These are phyloP conservation scores for Rana temporaria DNA, from an alignment of 2,113 vertebrate genomes.

Conservation along the genomic window DNA sequence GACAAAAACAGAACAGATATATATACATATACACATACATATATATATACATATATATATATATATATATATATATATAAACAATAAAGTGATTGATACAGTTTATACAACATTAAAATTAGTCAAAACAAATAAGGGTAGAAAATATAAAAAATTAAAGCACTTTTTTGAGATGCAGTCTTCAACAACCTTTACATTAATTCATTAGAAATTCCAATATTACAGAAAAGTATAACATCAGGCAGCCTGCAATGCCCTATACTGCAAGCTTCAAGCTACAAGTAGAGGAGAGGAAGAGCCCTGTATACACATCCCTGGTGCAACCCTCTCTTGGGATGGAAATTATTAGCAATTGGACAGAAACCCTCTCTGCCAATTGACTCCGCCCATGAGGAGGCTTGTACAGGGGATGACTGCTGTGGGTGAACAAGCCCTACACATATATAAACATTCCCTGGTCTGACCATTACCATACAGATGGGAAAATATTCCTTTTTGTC, in stretches of 20 bases:
- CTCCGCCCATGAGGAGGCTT: no score
- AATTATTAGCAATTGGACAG: no score
- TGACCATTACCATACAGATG: no score
- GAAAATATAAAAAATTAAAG: conserved; percentile 68
- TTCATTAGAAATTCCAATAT: neutral
- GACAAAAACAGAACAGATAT: conserved; percentile 68
- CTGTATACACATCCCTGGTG: no score
- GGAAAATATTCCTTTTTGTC: no score
- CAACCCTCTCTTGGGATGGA: no score
- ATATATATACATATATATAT: conserved; percentile 57
- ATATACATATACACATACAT: conserved; percentile 59
- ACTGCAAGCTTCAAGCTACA: no score
- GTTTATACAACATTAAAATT: conserved; percentile 69
- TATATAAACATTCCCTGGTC: no score
- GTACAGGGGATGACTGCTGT: no score
- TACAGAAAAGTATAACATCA: neutral
- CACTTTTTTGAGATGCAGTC: conserved; percentile 67
- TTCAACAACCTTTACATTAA: conserved; percentile 49
- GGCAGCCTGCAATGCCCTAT: neutral
- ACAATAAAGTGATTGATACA: conserved; percentile 61
- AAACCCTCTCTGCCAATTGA: no score
- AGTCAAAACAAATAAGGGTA: conserved; percentile 59
- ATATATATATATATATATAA: conserved; percentile 50
- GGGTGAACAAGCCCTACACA: no score
- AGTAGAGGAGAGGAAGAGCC: no score